Evolutionary conservation across 2,797 vertebrate species (phyloP).

Genomic region (Chelon labrosus): DNA sequence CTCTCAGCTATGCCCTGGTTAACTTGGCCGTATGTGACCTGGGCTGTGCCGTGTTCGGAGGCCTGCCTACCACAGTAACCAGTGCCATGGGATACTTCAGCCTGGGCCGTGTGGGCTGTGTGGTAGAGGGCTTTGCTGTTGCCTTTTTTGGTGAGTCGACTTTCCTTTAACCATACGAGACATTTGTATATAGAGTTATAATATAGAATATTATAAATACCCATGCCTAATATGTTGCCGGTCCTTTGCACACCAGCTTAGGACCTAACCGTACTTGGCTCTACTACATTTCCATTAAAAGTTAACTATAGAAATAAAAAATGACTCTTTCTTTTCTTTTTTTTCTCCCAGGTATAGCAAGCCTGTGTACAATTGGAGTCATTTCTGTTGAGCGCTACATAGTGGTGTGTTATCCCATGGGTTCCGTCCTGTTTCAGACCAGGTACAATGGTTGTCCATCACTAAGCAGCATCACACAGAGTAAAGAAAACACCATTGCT

Average conservation of each 20-base stretch:
- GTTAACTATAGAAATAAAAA: too few species aligned
- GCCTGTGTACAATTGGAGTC: constrained; percentile 82
- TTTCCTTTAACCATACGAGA: neutral
- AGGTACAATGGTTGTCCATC: constrained; percentile 54
- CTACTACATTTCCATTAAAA: too few species aligned
- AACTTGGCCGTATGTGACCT: constrained; percentile 91
- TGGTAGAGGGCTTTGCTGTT: constrained; percentile 90
- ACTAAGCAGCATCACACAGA: neutral
- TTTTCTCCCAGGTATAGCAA: constrained; percentile 79
- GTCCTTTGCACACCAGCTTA: too few species aligned
- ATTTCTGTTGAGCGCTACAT: constrained; percentile 86
- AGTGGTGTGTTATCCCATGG: constrained; percentile 84
- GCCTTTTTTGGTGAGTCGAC: constrained; percentile 87
- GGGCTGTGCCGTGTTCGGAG: constrained; percentile 87
- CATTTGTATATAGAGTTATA: neutral
- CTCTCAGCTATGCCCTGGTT: constrained; percentile 89
- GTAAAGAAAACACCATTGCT: neutral
- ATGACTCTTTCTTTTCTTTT: neutral
- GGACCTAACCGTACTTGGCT: too few species aligned
- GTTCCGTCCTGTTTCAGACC: constrained; percentile 79
- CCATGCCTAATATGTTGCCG: too few species aligned
- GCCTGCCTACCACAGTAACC: constrained; percentile 84
- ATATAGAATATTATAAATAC: too few species aligned
- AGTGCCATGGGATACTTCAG: constrained; percentile 89
- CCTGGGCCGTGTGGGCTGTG: constrained; percentile 86